Percentiles rank a stretch among this genome's conserved stretches.
Evolutionary conservation across 1,140 invertebrate genomes (phyloP).

Genomic region (Atta colombica): DNA sequence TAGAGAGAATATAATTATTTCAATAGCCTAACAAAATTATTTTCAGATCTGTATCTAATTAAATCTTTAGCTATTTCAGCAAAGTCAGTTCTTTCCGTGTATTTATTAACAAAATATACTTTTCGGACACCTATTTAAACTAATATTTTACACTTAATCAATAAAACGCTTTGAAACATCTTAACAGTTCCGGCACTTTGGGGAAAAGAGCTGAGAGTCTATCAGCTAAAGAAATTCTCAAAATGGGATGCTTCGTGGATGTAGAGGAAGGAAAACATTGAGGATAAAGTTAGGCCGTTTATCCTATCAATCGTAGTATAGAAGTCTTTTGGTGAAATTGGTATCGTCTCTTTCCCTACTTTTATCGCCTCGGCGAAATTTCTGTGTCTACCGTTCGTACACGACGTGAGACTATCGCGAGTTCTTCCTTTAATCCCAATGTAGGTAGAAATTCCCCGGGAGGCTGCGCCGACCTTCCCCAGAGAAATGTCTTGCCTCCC

Average conservation of each 20-base stretch:
- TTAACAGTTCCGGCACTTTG: not conserved
- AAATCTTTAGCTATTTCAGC: too few relatives aligned
- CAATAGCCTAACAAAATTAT: too few relatives aligned
- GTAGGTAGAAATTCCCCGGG: slow-evolving; percentile 62
- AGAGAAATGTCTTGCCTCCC: slow-evolving; percentile 63
- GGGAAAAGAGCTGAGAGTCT: not conserved
- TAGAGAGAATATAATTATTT: too few relatives aligned
- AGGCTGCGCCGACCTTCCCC: slow-evolving; percentile 61
- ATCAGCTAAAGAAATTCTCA: not conserved
- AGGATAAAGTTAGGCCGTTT: not conserved
- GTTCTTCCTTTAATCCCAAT: slow-evolving; percentile 68
- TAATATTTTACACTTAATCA: not conserved
- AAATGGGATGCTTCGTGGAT: not conserved
- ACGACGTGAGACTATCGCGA: slow-evolving; percentile 47
- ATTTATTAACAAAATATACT: not conserved
- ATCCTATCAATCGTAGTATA: slow-evolving; percentile 31
- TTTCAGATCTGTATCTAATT: too few relatives aligned
- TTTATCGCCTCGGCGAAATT: slow-evolving; percentile 65
- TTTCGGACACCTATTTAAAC: not conserved
- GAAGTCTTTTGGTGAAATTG: slow-evolving; percentile 69
- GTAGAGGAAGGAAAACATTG: not conserved
- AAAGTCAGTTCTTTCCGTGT: too few relatives aligned
- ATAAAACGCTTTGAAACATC: not conserved
- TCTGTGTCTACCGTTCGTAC: slow-evolving; percentile 55
- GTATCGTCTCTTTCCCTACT: slow-evolving; percentile 55